Evolutionary conservation across 1,140 invertebrate species (phyloP), one percentile per base, ranked within the genome.

Genomic region (Delia radicum): DNA sequence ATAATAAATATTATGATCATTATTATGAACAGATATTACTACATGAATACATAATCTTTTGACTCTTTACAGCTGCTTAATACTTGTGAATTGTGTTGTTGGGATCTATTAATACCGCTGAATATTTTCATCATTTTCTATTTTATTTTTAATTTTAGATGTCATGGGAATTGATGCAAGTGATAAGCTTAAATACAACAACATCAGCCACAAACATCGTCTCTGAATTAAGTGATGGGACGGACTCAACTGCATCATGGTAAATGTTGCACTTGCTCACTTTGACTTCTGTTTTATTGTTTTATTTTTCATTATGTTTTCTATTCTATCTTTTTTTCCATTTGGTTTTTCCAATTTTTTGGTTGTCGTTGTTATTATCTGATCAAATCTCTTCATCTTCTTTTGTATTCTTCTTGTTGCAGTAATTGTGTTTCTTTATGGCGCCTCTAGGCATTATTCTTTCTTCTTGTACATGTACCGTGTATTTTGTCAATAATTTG

Each of bases 401-500:
- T 63, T 24, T 21, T 21, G 31, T 13, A 26, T 29, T 42, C 61
- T 75, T 42, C 61, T 75, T 76, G 79, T 79, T 82, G 65, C n/a
- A 24, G 13, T 69, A 33, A 69, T 82, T 82, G 73, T 83, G 81
- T 80, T n/a, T 81, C 78, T 8, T 18, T 33, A 26, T 69, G 65
- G 65, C 65, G 65, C 65, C 65, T n/a, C 29, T 18, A 33, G 65
- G 29, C 1, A 69, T 55, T 24, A 3, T 15, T 33, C 29, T 55
- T 21, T 24, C 18, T 55, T 55, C 48, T 55, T 18, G 5, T 18
- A 55, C 48, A 55, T 65, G 65, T 37, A 33, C 65, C 7, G 26
- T n/a, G 67, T 63, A 76, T 76, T 76, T 76, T 76, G 75, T 76
- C 75, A 81, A 84, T 84, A 84, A 84, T 84, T 84, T 84, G 82